Evolutionary conservation across 2,888 invertebrate species (phyloP), one percentile per base, ranked within the genome.

Genomic region (Imbricaverruca yamaguchii): DNA sequence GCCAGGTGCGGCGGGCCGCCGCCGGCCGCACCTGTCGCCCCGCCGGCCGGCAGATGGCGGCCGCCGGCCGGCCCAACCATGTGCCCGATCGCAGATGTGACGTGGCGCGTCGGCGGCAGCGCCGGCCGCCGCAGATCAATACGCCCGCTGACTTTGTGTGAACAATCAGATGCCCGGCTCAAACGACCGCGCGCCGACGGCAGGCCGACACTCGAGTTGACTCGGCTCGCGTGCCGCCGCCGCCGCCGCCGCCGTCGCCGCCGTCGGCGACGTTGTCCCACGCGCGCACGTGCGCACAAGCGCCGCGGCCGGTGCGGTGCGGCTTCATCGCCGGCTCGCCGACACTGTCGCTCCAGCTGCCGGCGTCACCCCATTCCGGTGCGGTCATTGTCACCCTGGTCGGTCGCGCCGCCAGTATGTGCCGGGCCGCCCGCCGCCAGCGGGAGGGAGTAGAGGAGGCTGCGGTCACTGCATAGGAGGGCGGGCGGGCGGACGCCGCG

Each of bases 161-260:
- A 74, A 74, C 74, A 74, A 74, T 74, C 74, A 74, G 74, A 74
- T 74, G 74, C 74, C 53, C 23, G 53, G 74, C 74, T 53, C 8
- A 74, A 74, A 74, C 74, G 53, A 39, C 18, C 55, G 21, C 18
- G 18, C 39, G 39, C 39, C 39, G 39, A 39, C 39, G 39, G 39
- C 39, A 39, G 39, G 39, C 39, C 39, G 39, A 39, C 39, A 39
- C 39, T 39, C 39, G 39, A 39, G 39, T 39, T 39, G 39, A 39
- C 39, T 39, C 39, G 39, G 39, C 39, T 39, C 39, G 39, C 39
- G 23, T 0, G 67, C 67, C 39, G 69, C 69, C 39, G 69, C 69
- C 13, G 15, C 15, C 39, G 69, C 39, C 39, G 69, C 69, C 39
- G 69, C 69, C 13, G 15, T 7, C 39, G 69, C 39, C 39, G 4